phyloP scores from a whole-genome alignment of 1,140 invertebrate species.

The Hermetia illucens region DNA sequence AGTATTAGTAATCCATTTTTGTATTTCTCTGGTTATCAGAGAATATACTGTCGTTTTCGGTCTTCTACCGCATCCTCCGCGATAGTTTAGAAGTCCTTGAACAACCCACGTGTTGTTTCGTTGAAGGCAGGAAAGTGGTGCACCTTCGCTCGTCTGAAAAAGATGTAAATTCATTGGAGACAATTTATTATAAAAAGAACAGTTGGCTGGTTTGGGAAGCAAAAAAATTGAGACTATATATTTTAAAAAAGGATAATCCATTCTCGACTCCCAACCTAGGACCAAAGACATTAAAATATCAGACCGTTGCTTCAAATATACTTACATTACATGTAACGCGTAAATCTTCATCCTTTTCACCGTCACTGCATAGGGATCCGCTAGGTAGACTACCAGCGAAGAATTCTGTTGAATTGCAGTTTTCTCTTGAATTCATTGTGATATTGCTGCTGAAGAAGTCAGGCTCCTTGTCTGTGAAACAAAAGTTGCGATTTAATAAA shows the following conservation, averaged over 20 bases:
- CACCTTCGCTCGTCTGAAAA: slow-evolving; percentile 1
- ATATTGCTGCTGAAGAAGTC: neutral
- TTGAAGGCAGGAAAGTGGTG: slow-evolving; percentile 1
- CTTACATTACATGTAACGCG: neutral
- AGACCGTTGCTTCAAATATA: no score
- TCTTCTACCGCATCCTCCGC: neutral
- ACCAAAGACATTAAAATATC: no score
- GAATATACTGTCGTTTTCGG: neutral
- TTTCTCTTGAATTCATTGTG: neutral
- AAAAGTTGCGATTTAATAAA: no score
- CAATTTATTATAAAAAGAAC: neutral
- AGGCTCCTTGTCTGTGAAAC: neutral
- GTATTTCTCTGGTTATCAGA: neutral
- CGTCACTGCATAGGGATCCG: neutral
- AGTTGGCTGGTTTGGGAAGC: no score
- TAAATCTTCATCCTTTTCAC: neutral
- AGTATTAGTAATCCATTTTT: slow-evolving; percentile 15
- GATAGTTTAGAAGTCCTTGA: neutral
- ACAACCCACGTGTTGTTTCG: neutral
- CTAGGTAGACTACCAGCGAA: neutral
- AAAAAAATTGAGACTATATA: no score
- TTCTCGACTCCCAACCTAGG: no score
- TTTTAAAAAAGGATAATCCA: no score
- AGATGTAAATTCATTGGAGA: neutral
- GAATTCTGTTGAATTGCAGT: neutral